phyloP scores from a whole-genome alignment of 30 jellyfish, hydroid and myxozoan species.

The Hydractinia symbiolongicarpus region DNA sequence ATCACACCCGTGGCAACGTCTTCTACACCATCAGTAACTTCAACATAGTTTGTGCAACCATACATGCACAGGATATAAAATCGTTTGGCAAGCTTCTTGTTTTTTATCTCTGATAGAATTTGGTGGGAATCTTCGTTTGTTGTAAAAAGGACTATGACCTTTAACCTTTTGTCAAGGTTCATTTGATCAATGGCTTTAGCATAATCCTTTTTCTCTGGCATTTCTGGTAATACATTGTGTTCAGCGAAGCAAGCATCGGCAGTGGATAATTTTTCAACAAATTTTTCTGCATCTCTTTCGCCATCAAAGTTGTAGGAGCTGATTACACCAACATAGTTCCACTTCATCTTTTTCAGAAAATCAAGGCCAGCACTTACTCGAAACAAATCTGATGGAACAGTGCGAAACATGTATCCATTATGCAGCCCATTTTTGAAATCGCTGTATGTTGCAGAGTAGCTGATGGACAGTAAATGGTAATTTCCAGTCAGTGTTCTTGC shows the following conservation, averaged over 20 bases:
- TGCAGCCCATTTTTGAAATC: conserved; percentile 10
- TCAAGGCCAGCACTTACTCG: conserved; percentile 63
- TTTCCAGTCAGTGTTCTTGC: neutral
- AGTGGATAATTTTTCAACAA: conserved; percentile 26
- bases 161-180: neutral
- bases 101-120: conserved; percentile 35
- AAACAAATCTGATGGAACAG: conserved; percentile 72
- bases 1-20: conserved; percentile 51
- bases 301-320: conserved; percentile 84
- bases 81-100: conserved; percentile 28
- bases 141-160: conserved; percentile 46
- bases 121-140: conserved; percentile 42
- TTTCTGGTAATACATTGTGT: conserved; percentile 12
- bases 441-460: conserved; percentile 43
- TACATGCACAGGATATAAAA: conserved; percentile 52
- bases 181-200: conserved; percentile 11
- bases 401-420: conserved; percentile 45
- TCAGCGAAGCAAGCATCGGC: conserved; percentile 34
- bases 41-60: conserved; percentile 58
- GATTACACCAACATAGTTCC: conserved; percentile 75
- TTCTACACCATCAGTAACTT: conserved; percentile 52
- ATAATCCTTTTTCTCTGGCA: conserved; percentile 22
- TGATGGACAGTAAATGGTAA: conserved; percentile 7
- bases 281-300: conserved; percentile 49
- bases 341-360: conserved; percentile 34